phyloP scores from a whole-genome alignment of 2,797 vertebrate genomes.

The Hyperoplus lanceolatus region DNA sequence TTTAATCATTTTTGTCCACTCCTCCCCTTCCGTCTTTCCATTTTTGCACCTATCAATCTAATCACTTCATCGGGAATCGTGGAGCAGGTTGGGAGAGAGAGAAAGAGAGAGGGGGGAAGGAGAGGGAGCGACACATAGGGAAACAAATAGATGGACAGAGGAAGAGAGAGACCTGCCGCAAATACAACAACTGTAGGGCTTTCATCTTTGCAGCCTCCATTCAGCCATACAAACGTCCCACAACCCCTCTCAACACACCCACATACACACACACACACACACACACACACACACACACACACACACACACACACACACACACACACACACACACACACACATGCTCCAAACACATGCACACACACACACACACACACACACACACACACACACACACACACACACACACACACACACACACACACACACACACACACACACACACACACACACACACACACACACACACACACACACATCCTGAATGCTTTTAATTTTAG shows the following conservation, averaged over 20 bases:
- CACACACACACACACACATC: slow-evolving; percentile 37
- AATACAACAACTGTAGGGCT: slow-evolving; percentile 68
- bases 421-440: slow-evolving; percentile 26
- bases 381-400: too few species aligned
- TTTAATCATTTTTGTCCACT: slow-evolving; percentile 87
- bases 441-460: slow-evolving; percentile 25
- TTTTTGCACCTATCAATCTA: slow-evolving; percentile 85
- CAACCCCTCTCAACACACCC: neutral
- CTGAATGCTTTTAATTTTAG: slow-evolving; percentile 82
- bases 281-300: slow-evolving; percentile 16
- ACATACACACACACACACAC: slow-evolving; percentile 6
- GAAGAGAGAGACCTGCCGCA: slow-evolving; percentile 41
- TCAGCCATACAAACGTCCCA: slow-evolving; percentile 1
- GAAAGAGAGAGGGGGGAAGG: neutral
- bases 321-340: too few species aligned
- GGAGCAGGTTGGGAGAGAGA: slow-evolving; percentile 53
- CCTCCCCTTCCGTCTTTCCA: slow-evolving; percentile 62
- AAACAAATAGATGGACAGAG: slow-evolving; percentile 47
- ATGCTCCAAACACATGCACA: too few species aligned
- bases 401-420: slow-evolving; percentile 8
- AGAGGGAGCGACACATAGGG: slow-evolving; percentile 17
- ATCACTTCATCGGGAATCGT: slow-evolving; percentile 85
- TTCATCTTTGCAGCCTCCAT: slow-evolving; percentile 63
- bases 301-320: too few species aligned
- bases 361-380: too few species aligned